phyloP scores from a whole-genome alignment of 2,113 vertebrate genomes.

The Siniperca chuatsi region DNA sequence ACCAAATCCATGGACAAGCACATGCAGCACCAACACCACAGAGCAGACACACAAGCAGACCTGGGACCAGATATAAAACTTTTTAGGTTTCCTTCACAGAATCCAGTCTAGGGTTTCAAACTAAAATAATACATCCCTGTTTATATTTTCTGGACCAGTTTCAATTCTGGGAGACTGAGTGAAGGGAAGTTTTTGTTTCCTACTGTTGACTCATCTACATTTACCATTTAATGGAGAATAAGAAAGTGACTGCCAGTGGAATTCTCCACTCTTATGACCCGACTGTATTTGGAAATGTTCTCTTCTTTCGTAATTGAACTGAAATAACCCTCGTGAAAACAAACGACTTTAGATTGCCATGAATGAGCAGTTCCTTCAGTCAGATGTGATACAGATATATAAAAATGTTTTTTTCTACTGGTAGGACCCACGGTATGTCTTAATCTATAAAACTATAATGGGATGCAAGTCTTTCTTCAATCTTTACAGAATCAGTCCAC shows the following conservation, averaged over 20 bases:
- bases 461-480: no score
- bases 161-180: not conserved
- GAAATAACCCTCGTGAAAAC: not conserved
- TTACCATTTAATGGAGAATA: not conserved
- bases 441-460: not conserved
- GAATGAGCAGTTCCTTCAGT: not conserved
- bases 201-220: not conserved
- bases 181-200: not conserved
- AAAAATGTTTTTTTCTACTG: not conserved
- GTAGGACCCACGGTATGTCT: not conserved
- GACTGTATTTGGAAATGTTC: not conserved
- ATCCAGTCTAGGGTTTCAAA: not conserved
- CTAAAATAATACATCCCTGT: constrained; percentile 4
- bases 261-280: not conserved
- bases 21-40: constrained; percentile 75
- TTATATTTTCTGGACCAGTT: not conserved
- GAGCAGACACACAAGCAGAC: constrained; percentile 64
- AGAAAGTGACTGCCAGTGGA: not conserved
- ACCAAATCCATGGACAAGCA: constrained; percentile 55
- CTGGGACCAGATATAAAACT: constrained; percentile 58
- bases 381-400: not conserved
- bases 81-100: not conserved
- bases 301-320: not conserved
- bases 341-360: not conserved
- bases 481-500: not conserved